A percentile compares a stretch with the other conserved stretches of the same genome.
Evolutionary conservation across 2,888 invertebrate species (phyloP).

Genomic region (Ichneumoninae sp.): DNA sequence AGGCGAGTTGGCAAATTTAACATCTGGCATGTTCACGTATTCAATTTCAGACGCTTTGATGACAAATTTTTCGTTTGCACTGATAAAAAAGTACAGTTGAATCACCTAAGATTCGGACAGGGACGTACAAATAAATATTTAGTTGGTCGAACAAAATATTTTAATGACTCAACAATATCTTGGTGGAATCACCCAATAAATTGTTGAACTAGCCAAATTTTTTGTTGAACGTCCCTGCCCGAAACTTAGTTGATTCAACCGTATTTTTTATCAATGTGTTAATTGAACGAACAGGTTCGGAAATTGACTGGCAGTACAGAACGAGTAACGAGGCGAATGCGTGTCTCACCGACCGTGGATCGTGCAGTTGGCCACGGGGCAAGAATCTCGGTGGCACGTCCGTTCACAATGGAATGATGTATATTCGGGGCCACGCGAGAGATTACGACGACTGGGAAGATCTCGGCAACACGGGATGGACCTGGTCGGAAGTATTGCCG

Average conservation of each 20-base stretch:
- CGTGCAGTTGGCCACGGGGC: conserved; percentile 89
- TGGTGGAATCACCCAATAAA: no score
- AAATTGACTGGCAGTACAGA: conserved; percentile 89
- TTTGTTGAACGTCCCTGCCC: no score
- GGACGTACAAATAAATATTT: no score
- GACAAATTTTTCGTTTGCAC: conserved; percentile 10
- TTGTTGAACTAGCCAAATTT: no score
- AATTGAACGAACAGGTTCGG: conserved; percentile 79
- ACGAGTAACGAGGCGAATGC: conserved; percentile 88
- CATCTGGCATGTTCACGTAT: neutral
- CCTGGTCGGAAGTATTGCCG: conserved; percentile 90
- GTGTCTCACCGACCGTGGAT: conserved; percentile 84
- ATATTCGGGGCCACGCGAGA: conserved; percentile 90
- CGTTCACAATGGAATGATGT: conserved; percentile 93
- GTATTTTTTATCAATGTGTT: neutral
- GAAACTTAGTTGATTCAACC: no score
- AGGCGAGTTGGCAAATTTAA: conserved; percentile 80
- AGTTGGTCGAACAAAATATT: no score
- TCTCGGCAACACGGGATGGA: conserved; percentile 91
- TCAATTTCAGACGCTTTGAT: conserved; percentile 19
- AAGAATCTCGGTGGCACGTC: conserved; percentile 90
- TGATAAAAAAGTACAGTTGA: no score
- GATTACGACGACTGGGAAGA: conserved; percentile 92
- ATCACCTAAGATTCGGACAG: no score
- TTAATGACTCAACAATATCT: no score